phyloP scores from a whole-genome alignment of 2,888 invertebrate genomes.

The Acleris sparsana region DNA sequence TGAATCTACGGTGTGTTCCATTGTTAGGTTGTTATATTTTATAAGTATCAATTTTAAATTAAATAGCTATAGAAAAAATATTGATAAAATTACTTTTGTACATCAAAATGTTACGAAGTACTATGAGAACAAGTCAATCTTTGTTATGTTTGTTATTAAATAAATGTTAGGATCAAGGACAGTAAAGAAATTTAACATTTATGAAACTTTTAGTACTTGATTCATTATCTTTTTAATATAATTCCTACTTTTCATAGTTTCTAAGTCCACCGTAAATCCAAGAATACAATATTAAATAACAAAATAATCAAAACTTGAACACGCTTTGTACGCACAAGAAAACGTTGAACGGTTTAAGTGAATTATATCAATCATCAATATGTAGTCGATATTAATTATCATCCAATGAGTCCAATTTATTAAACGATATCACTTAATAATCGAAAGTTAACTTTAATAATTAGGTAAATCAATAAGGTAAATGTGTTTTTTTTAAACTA shows the following conservation, averaged over 20 bases:
- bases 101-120: too few relatives aligned
- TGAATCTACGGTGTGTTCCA: constrained; percentile 30
- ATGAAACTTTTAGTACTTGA: too few relatives aligned
- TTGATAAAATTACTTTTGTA: too few relatives aligned
- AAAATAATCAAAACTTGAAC: constrained; percentile 30
- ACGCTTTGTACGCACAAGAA: constrained; percentile 42
- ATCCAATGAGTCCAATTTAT: constrained; percentile 56
- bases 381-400: constrained; percentile 51
- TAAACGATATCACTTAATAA: constrained; percentile 39
- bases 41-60: neutral
- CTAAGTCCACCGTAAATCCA: too few relatives aligned
- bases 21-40: constrained; percentile 32
- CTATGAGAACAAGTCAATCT: too few relatives aligned
- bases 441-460: constrained; percentile 53
- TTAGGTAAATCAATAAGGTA: constrained; percentile 46
- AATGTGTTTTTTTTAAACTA: neutral
- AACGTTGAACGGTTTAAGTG: constrained; percentile 45
- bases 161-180: too few relatives aligned
- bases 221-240: too few relatives aligned
- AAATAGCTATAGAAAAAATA: too few relatives aligned
- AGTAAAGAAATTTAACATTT: too few relatives aligned
- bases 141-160: too few relatives aligned
- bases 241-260: too few relatives aligned
- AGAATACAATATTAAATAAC: neutral
- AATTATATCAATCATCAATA: constrained; percentile 61